These are phyloP conservation scores for Oenanthe melanoleuca DNA, from an alignment of 2,113 vertebrate species.

Conservation along the genomic window DNA sequence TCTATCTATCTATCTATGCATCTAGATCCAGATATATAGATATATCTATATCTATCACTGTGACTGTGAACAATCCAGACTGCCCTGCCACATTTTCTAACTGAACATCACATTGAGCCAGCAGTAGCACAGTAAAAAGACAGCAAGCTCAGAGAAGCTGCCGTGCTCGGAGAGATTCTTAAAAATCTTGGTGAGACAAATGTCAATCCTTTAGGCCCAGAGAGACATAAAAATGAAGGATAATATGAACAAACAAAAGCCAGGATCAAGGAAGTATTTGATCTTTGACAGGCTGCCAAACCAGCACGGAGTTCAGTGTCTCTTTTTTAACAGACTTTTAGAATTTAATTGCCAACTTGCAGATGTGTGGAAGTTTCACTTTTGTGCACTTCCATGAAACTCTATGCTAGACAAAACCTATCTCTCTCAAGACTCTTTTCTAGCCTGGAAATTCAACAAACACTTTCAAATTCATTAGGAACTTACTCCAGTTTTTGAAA, in stretches of 20 bases:
- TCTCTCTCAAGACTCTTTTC: background rate
- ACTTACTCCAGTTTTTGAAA: slow-evolving; percentile 84
- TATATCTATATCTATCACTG: background rate
- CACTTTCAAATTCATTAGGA: background rate
- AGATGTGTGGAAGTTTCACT: background rate
- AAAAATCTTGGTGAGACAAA: background rate
- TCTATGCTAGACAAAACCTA: background rate
- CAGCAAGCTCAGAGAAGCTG: background rate
- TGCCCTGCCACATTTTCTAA: background rate
- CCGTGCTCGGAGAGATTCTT: background rate
- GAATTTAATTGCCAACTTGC: background rate
- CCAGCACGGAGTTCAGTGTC: background rate
- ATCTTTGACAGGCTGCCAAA: background rate
- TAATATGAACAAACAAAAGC: background rate
- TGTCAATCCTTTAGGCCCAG: background rate
- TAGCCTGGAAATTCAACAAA: background rate
- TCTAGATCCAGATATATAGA: no score
- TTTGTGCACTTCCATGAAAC: background rate
- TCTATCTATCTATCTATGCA: no score
- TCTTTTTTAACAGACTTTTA: background rate
- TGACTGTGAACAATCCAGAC: background rate
- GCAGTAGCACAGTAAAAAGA: background rate
- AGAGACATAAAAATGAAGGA: background rate
- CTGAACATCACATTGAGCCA: background rate
- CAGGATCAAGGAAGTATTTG: background rate